These are phyloP conservation scores for Protophormia terraenovae DNA, from an alignment of 2,888 invertebrate species.

Conservation along the genomic window DNA sequence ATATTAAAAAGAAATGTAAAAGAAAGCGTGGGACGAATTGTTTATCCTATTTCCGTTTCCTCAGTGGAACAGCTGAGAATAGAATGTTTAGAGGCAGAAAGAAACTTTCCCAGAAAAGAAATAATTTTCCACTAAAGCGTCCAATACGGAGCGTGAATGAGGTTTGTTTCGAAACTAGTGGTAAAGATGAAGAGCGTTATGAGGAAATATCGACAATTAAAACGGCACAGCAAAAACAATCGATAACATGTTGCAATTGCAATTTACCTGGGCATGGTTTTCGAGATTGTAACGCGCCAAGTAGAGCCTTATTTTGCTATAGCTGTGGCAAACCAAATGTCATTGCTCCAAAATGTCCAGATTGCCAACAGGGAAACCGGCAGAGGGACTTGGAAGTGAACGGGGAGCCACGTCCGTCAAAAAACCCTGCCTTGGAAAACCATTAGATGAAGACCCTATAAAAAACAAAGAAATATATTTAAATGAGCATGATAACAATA, in stretches of 20 bases:
- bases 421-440: background rate
- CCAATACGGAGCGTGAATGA: background rate
- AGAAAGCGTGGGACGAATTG: background rate
- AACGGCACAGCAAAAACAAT: background rate
- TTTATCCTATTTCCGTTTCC: constrained; percentile 6
- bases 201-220: background rate
- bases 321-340: background rate
- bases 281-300: background rate
- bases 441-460: background rate
- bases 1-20: constrained; percentile 6
- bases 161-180: background rate
- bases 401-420: constrained; percentile 15
- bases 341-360: constrained; percentile 2
- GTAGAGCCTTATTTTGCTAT: constrained; percentile 15
- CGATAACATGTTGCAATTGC: constrained; percentile 15
- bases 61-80: constrained; percentile 33
- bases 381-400: background rate
- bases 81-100: constrained; percentile 11
- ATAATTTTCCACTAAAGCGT: background rate
- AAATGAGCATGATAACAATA: background rate
- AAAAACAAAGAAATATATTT: background rate
- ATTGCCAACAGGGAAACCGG: constrained; percentile 24
- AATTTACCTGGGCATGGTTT: background rate
- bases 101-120: background rate
- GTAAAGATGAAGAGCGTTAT: background rate